These are phyloP conservation scores for Muscicapa striata DNA, from an alignment of 2,797 vertebrate genomes.

Conservation along the genomic window DNA sequence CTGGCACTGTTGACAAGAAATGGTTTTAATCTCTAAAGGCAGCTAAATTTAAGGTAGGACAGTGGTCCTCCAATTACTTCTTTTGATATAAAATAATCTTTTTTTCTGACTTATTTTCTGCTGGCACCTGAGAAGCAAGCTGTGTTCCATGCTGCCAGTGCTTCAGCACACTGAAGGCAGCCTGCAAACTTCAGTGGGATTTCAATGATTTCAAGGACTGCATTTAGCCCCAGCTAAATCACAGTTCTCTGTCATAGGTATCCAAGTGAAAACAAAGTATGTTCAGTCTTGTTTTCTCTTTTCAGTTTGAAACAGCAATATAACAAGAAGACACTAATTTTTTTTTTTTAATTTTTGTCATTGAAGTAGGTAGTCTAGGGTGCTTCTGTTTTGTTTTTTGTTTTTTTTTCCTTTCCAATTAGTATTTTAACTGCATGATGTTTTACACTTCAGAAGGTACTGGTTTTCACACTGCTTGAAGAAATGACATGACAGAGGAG, in stretches of 20 bases:
- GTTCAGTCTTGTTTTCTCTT: not conserved
- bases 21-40: not conserved
- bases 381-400: too few species aligned
- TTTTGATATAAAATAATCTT: not conserved
- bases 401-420: not conserved
- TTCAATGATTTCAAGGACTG: not conserved
- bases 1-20: not conserved
- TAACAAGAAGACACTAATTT: not conserved
- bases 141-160: not conserved
- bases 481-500: not conserved
- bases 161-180: not conserved
- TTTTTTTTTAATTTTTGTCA: not conserved
- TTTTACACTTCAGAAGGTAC: not conserved
- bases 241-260: not conserved
- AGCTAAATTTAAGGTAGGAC: not conserved
- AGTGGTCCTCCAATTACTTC: not conserved
- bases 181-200: not conserved
- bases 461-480: not conserved
- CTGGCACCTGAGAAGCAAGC: not conserved
- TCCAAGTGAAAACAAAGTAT: not conserved
- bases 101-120: not conserved
- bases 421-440: not conserved
- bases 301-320: not conserved
- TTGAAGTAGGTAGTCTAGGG: not conserved
- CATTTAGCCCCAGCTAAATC: not conserved